Conservation (phyloP, 2,113 vertebrate species). For the Phalacrocorax aristotelis region DNA sequence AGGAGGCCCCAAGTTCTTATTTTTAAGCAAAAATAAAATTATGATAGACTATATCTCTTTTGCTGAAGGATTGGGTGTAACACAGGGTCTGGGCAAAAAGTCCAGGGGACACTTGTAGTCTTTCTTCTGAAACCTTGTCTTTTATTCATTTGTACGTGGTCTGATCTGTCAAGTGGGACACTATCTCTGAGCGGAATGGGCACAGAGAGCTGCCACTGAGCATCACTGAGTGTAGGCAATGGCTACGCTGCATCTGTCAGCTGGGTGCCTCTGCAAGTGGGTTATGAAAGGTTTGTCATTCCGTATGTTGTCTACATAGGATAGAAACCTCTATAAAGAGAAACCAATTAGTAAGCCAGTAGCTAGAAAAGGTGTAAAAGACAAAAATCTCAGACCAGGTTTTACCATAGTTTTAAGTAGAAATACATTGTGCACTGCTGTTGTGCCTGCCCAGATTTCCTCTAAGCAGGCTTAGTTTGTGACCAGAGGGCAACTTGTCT, state of each 20-base stretch:
- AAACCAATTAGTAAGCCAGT: not conserved
- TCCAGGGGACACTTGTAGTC: not conserved
- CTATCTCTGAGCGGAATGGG: not conserved
- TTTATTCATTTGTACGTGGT: not conserved
- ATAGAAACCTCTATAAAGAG: not conserved
- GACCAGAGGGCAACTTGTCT: not conserved
- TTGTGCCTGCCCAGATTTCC: not conserved
- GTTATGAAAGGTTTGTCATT: not conserved
- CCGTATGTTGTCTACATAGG: not conserved
- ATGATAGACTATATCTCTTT: not conserved
- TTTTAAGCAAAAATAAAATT: not conserved
- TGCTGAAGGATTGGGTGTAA: not conserved
- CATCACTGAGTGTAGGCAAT: not conserved
- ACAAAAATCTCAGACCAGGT: not conserved
- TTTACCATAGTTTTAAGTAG: not conserved
- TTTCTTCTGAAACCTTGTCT: not conserved
- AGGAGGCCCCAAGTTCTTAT: not conserved
- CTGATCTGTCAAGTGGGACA: not conserved
- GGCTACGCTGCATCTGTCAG: not conserved
- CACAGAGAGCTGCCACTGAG: not conserved
- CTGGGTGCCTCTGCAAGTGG: not conserved
- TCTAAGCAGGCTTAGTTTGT: not conserved
- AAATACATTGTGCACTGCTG: not conserved
- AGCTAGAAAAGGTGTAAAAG: not conserved
- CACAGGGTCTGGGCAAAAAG: not conserved